Evolutionary conservation across 2,797 vertebrate genomes (phyloP).

Genomic region (Eospalax fontanierii): DNA sequence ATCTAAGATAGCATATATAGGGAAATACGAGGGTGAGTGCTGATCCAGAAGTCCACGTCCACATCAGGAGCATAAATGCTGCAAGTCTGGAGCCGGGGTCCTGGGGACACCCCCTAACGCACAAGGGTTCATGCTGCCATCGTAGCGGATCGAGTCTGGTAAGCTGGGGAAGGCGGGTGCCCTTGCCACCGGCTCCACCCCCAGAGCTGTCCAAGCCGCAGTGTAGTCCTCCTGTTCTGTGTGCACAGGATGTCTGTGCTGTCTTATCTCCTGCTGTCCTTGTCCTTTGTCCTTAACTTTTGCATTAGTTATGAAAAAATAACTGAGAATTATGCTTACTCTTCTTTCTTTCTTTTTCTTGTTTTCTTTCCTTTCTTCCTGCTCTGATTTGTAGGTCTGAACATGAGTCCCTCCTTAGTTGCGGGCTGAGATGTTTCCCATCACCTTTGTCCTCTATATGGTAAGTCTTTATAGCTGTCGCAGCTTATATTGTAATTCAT

Average conservation of each 20-base stretch:
- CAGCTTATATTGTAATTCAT: background rate
- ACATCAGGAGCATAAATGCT: background rate
- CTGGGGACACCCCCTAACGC: background rate
- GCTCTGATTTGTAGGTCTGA: background rate
- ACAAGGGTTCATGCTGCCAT: background rate
- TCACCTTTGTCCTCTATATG: background rate
- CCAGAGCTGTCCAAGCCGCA: background rate
- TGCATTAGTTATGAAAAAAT: no score
- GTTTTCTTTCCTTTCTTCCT: background rate
- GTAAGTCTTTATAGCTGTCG: background rate
- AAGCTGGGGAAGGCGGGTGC: background rate
- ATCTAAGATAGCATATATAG: background rate
- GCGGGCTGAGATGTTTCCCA: background rate
- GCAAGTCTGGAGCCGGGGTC: background rate
- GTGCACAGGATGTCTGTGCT: background rate
- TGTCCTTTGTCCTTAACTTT: background rate
- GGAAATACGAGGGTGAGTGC: background rate
- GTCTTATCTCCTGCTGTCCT: background rate
- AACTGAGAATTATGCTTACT: background rate
- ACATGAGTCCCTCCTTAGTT: background rate
- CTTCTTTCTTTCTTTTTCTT: background rate
- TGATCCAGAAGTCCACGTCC: slow-evolving; percentile 22
- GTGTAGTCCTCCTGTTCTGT: background rate
- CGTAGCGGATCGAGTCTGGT: background rate
- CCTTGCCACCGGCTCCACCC: background rate